A percentile compares a stretch with the other conserved stretches of the same genome.
phyloP scores from a whole-genome alignment of 2,113 vertebrate species.

The Ictalurus furcatus region DNA sequence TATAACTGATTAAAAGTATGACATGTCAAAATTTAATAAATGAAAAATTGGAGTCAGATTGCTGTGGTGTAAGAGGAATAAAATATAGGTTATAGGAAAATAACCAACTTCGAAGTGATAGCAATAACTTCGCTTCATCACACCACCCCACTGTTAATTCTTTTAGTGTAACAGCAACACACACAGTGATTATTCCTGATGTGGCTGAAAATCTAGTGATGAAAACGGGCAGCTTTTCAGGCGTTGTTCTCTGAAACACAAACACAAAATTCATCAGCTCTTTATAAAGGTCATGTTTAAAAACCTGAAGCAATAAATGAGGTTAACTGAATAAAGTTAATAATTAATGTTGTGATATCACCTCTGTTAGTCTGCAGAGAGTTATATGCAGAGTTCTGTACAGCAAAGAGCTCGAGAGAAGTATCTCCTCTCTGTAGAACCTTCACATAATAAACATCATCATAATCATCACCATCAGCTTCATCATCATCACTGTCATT shows the following conservation, averaged over 20 bases:
- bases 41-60: background rate
- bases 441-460: background rate
- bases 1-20: background rate
- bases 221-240: background rate
- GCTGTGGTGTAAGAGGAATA: background rate
- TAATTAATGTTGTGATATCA: background rate
- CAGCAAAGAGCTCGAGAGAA: conserved; percentile 3
- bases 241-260: background rate
- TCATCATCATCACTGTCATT: too few species aligned
- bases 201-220: too few species aligned
- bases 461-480: background rate
- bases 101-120: background rate
- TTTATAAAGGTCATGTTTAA: background rate
- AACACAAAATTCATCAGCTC: background rate
- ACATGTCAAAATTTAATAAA: background rate
- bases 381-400: too few species aligned
- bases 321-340: background rate
- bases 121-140: background rate
- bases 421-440: background rate
- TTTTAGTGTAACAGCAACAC: background rate
- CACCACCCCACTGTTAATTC: background rate
- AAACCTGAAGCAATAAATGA: background rate
- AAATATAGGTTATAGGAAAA: background rate
- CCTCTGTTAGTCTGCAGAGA: background rate
- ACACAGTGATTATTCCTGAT: background rate